Base-by-base conservation (phyloP, 2,113 vertebrate species). In the Oostethus manadensis region DNA sequence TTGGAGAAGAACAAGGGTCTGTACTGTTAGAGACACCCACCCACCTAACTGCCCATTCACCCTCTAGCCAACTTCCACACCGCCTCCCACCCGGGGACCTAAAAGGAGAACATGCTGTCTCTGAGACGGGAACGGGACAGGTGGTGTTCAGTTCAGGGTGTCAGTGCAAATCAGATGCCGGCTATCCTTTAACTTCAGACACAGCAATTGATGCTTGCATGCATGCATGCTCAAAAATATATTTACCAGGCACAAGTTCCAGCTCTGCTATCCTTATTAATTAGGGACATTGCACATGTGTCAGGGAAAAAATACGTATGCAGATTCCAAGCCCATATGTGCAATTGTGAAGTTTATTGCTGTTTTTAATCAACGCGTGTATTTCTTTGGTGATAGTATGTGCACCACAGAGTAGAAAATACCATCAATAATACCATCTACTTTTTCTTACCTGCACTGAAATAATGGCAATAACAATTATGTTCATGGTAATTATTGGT, bases 101-200 rank as follows among this genome's bases (percentile, higher is more conserved):
- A 93, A 91, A 93, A 94, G 92, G 93, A 92, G 88, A 79, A 82
- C 79, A 80, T 45, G 88, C 89, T 60, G 81, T 86, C 81, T 80
- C 68, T 60, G 64, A 92, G 93, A 93, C 86, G 83, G 90, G 91
- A 56, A 16, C 0, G 62, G 79, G 90, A 90, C 93, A 94, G 93
- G 91, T 93, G 93, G 87, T 83, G 73, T 66, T 22, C 64, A 68
- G 80, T 88, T 86, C 77, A 68, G 70, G 81, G 76, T 84, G 82
- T 76, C 68, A 60, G 51, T 53, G 60, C 75, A 79, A 83, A 79
- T 82, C 84, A 75, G 68, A 84, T 70, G 77, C 76, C 82, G 70
- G 38, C 62, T 63, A 74, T 86, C 86, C 73, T 68, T 73, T 78
- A 83, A 82, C 86, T 70, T 67, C 62, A 29, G 68, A 85, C 82